A percentile compares a stretch with the other conserved stretches of the same genome.
Evolutionary conservation across 2,888 invertebrate genomes (phyloP).

Genomic region (Rutpela maculata): DNA sequence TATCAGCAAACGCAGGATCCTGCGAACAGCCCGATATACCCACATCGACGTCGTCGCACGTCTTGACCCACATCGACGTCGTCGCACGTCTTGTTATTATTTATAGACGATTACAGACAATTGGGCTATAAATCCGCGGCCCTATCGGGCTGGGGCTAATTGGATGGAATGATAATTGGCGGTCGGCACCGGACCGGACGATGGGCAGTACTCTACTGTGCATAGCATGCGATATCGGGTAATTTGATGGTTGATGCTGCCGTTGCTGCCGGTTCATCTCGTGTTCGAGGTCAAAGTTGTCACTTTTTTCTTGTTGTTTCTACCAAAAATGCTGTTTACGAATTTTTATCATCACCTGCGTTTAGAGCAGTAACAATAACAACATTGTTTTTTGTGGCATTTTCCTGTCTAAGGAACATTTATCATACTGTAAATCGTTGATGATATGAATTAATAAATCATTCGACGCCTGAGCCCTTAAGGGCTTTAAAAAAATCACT

Average conservation of each 20-base stretch:
- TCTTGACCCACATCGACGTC: conserved; percentile 17
- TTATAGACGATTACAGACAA: conserved; percentile 38
- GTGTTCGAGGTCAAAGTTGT: conserved; percentile 17
- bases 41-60: conserved; percentile 14
- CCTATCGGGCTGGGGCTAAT: conserved; percentile 37
- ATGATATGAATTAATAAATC: too few species aligned
- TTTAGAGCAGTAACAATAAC: too few species aligned
- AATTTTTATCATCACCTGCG: background rate
- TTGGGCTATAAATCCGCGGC: conserved; percentile 42
- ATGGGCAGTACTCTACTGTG: conserved; percentile 27
- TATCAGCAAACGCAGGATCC: background rate
- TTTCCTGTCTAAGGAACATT: too few species aligned
- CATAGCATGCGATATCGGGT: conserved; percentile 38
- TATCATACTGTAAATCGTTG: too few species aligned
- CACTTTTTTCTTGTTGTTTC: background rate
- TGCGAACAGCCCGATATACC: background rate
- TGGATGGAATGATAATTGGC: conserved; percentile 52
- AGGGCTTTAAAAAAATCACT: too few species aligned
- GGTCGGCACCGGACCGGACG: conserved; percentile 37
- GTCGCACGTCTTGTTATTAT: conserved; percentile 17
- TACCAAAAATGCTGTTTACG: background rate
- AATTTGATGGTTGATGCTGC: conserved; percentile 14
- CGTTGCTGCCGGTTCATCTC: conserved; percentile 9
- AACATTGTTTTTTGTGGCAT: too few species aligned
- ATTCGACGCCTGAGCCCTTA: too few species aligned